A percentile compares a stretch with the other conserved stretches of the same genome.
Evolutionary conservation across 2,113 vertebrate species (phyloP).

Genomic region (Sander vitreus): DNA sequence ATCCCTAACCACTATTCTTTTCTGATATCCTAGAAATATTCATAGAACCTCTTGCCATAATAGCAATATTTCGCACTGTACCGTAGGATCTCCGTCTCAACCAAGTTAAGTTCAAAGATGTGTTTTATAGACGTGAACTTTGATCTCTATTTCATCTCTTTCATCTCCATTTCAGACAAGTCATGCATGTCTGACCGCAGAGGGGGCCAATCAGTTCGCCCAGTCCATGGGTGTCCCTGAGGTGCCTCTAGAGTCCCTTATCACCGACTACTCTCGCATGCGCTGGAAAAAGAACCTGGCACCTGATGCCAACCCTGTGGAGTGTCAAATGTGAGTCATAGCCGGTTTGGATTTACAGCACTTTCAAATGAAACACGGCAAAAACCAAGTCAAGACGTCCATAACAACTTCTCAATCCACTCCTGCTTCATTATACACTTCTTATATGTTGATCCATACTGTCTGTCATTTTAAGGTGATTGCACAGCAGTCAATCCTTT

Average conservation of each 20-base stretch:
- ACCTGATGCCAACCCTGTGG: constrained; percentile 81
- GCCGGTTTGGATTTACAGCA: not conserved
- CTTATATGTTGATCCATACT: not conserved
- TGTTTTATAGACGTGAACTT: not conserved
- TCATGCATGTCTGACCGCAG: constrained; percentile 89
- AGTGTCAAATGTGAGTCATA: constrained; percentile 84
- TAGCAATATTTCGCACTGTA: no score
- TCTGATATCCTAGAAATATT: no score
- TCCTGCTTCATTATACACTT: not conserved
- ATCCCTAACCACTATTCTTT: no score
- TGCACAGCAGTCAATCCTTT: not conserved
- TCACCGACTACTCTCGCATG: constrained; percentile 88
- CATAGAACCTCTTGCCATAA: no score
- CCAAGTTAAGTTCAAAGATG: not conserved
- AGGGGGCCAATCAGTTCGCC: constrained; percentile 90
- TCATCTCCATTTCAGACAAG: constrained; percentile 82
- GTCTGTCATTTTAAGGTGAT: not conserved
- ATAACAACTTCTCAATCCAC: not conserved
- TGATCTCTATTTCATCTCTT: constrained; percentile 58
- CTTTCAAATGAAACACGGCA: not conserved
- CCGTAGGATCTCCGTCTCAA: no score
- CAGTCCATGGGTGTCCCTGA: constrained; percentile 87
- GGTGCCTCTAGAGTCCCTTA: constrained; percentile 86
- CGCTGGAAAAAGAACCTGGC: constrained; percentile 87
- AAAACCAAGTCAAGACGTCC: not conserved